Evolutionary conservation across 1,140 invertebrate genomes (phyloP), one percentile per base, ranked within the genome.

Genomic region (Leptopilina boulardi): DNA sequence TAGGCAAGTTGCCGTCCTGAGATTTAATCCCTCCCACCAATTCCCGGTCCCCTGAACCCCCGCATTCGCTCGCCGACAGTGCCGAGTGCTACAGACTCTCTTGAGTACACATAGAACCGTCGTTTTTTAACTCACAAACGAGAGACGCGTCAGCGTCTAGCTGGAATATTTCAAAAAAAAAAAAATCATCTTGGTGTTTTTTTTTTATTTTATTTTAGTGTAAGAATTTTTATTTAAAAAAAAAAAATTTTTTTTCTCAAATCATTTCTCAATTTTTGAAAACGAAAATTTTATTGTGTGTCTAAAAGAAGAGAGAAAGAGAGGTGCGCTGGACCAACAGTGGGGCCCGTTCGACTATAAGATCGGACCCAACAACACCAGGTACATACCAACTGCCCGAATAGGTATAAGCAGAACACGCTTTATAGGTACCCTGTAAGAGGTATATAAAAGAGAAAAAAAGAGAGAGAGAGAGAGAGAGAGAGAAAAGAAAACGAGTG

Each of bases 1-100:
- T 10, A n/a, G 4, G 42, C 41, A 78, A 54, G 47, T 70, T 80
- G 66, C 71, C 73, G 73, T 78, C 73, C 59, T 75, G 54, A 80
- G 79, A 80, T 80, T 80, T 80, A 80, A 80, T 80, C 79, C 79
- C 79, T 80, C 79, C 79, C 76, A 78, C 79, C 54, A 71, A 66
- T 77, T 77, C 76, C 71, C 76, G 71, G 76, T 77, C 42, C 70
- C 44, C 74, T 75, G 59, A 70, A 75, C 70, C 70, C 74, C 59
- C 74, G 59, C 74, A 75, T 70, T 75, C 56, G 74, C 56, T 75
- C 59, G 74, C 59, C 74, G 74, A 59, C 74, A 75, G 78, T 77
- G 78, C 78, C 75, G 78, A 80, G 78, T 80, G 78, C 72, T 80
- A 75, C 78, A 79, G 78, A 75, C 78, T 75, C 76, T 71, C 76